Conservation (phyloP, 2,797 vertebrate genomes). For the Amazonetta brasiliensis region DNA sequence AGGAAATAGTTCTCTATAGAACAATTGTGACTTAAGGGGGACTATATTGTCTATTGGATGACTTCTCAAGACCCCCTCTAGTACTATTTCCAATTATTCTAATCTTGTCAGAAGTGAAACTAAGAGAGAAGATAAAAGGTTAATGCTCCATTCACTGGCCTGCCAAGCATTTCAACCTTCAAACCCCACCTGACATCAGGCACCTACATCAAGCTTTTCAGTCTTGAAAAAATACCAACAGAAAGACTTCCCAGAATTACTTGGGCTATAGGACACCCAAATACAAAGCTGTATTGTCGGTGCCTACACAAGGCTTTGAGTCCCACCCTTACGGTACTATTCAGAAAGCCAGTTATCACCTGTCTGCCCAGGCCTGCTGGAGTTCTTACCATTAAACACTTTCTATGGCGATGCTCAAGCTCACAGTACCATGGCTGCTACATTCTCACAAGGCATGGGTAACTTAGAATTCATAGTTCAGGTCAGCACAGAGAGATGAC, state of each 20-base stretch:
- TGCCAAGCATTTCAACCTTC: background rate
- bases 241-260: background rate
- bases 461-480: background rate
- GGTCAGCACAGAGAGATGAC: background rate
- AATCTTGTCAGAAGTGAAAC: background rate
- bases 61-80: background rate
- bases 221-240: background rate
- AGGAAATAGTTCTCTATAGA: background rate
- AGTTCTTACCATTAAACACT: background rate
- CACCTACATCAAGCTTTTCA: background rate
- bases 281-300: background rate
- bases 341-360: background rate
- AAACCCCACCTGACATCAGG: background rate
- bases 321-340: background rate
- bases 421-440: background rate
- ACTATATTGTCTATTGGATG: background rate
- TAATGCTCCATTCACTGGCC: background rate
- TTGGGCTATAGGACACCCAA: background rate
- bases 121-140: background rate
- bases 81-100: background rate
- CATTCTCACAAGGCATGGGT: background rate
- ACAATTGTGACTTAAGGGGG: background rate
- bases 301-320: background rate
- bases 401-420: background rate
- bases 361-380: background rate